Evolutionary conservation across 1,140 invertebrate genomes (phyloP).

Genomic region (Diachasmimorpha longicaudata): DNA sequence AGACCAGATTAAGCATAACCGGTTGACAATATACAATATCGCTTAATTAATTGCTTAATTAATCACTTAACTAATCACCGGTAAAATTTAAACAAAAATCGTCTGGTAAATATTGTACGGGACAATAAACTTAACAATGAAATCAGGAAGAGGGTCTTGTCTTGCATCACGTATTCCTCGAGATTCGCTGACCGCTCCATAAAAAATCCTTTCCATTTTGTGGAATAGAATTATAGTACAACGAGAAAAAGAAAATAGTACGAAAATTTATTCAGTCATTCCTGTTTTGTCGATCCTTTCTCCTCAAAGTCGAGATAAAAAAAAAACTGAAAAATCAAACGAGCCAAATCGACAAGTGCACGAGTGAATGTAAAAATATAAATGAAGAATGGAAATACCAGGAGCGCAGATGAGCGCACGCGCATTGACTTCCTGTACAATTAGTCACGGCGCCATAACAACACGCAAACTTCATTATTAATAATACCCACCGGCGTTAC

Average conservation of each 20-base stretch:
- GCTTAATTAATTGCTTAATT: too few species aligned
- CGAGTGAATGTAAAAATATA: background rate
- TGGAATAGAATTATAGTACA: background rate
- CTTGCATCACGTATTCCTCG: background rate
- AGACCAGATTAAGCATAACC: too few species aligned
- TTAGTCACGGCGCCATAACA: constrained; percentile 36
- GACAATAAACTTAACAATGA: too few species aligned
- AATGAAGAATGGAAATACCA: background rate
- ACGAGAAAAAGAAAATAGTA: too few species aligned
- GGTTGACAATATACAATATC: too few species aligned
- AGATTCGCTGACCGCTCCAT: background rate
- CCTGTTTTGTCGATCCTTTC: too few species aligned
- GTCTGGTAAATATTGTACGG: too few species aligned
- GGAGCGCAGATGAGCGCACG: constrained; percentile 2
- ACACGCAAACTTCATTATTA: constrained; percentile 23
- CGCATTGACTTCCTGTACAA: constrained; percentile 36
- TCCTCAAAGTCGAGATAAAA: too few species aligned
- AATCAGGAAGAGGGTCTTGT: background rate
- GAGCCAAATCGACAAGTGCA: background rate
- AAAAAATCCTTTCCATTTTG: background rate
- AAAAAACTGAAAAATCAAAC: background rate
- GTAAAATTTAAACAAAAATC: too few species aligned
- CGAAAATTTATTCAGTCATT: too few species aligned
- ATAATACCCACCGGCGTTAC: background rate
- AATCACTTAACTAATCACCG: too few species aligned